Evolutionary conservation across 1,140 invertebrate genomes (phyloP), one percentile per base, ranked within the genome.

Genomic region (Drosophila kurseongensis): DNA sequence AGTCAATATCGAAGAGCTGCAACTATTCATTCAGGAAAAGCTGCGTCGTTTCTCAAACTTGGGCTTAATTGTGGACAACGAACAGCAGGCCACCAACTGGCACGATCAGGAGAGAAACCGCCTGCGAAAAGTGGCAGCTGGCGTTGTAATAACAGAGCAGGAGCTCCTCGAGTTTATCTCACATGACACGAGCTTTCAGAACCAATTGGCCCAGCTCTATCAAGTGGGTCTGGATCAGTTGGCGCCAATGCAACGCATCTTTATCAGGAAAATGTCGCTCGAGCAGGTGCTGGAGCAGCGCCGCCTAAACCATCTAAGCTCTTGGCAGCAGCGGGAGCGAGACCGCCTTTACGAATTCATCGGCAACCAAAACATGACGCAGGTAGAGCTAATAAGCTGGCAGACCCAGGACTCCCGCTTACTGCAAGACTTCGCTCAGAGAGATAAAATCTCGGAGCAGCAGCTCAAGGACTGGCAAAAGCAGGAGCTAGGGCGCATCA

Each of bases 281-380:
- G 78, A 90, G 14, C 74, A 78, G 7, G 27, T 80, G 4, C 48
- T 92, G 14, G 82, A 92, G 27, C 65, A 75, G 3, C 90, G 73
- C 2, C 63, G 56, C 0, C 66, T 92, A 4, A 84, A 85, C 2
- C 29, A 58, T 2, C 48, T 92, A 5, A 74, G 79, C 40, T 14
- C 44, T 0, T 92, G 91, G 91, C 91, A 92, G 69, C 75, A 78
- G 42, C 52, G 67, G 23, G 91, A 92, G 35, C 85, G 91, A 5
- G 91, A 92, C 69, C 91, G 91, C 23, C 66, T 92, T 0, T 92
- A 92, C 47, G 84, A 78, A 6, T 90, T 92, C 29, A 91, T 92
- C 35, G 73, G 78, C 41, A 92, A 79, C 27, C 89, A 91, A 48
- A 91, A 88, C 44, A 85, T 92, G 60, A 82, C 75, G 1, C 35